Conservation (phyloP, 2,113 vertebrate species). For the Rhinolophus sinicus region DNA sequence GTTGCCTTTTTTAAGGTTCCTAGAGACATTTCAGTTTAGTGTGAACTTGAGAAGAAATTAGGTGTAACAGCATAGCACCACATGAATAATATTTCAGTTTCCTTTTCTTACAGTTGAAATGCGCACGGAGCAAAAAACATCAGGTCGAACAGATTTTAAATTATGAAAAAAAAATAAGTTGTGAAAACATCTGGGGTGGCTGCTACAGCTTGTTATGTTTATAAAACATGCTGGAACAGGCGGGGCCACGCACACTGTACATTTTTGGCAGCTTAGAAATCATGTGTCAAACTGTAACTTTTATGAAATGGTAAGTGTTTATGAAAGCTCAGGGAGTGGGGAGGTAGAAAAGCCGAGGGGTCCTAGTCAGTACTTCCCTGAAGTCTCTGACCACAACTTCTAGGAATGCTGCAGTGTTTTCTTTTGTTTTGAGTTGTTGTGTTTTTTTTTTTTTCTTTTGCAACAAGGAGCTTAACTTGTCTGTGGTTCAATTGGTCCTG, state of each 20-base stretch:
- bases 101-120: constrained; percentile 67
- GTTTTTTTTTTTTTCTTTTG: neutral
- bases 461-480: constrained; percentile 70
- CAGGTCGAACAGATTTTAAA: constrained; percentile 83
- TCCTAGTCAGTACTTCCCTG: neutral
- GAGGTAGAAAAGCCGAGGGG: constrained; percentile 50
- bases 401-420: constrained; percentile 74
- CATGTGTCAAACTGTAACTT: constrained; percentile 84
- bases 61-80: constrained; percentile 74
- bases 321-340: constrained; percentile 82
- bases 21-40: constrained; percentile 81
- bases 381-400: constrained; percentile 73
- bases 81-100: constrained; percentile 80
- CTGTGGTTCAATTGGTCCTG: constrained; percentile 81
- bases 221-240: constrained; percentile 77
- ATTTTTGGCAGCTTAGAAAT: constrained; percentile 77
- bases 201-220: constrained; percentile 80
- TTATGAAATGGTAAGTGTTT: constrained; percentile 86
- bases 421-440: neutral
- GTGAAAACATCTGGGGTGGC: constrained; percentile 79
- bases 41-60: constrained; percentile 86
- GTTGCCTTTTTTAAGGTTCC: constrained; percentile 85
- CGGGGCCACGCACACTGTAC: constrained; percentile 40
- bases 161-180: constrained; percentile 79
- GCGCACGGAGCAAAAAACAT: constrained; percentile 59